Conservation (phyloP, 2,888 invertebrate species). For the Hymenopus coronatus region DNA sequence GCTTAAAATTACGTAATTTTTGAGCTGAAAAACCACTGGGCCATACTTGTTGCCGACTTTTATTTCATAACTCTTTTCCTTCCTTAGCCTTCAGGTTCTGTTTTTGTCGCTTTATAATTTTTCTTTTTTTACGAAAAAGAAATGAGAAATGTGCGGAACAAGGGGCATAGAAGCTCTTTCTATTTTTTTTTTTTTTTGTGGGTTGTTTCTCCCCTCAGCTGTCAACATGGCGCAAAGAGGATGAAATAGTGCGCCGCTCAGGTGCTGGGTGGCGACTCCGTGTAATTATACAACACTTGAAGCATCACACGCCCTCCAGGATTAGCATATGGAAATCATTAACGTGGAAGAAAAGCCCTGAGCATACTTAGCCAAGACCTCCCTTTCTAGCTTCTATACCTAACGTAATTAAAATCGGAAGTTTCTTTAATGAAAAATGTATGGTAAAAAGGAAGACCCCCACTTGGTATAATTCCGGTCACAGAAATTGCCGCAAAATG, state of each 20-base stretch:
- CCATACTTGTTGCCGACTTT: not conserved
- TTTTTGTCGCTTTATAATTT: not conserved
- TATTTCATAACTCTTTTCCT: not conserved
- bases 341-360: slow-evolving; percentile 15
- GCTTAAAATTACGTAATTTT: not conserved
- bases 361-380: not conserved
- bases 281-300: slow-evolving; percentile 17
- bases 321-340: slow-evolving; percentile 31
- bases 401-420: slow-evolving; percentile 24
- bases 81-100: not conserved
- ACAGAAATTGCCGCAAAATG: not conserved
- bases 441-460: not conserved
- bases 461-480: not conserved
- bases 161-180: not conserved
- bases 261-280: slow-evolving; percentile 13
- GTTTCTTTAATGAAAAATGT: slow-evolving; percentile 26
- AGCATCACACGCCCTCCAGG: not conserved
- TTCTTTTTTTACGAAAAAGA: not conserved
- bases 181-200: not conserved
- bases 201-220: not conserved
- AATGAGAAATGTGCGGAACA: not conserved
- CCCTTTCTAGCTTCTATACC: not conserved
- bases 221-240: slow-evolving; percentile 15
- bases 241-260: slow-evolving; percentile 22
- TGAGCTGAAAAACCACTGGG: not conserved